Evolutionary conservation across 2,797 vertebrate genomes (phyloP), one percentile per base, ranked within the genome.

Genomic region (Oreochromis grahami): DNA sequence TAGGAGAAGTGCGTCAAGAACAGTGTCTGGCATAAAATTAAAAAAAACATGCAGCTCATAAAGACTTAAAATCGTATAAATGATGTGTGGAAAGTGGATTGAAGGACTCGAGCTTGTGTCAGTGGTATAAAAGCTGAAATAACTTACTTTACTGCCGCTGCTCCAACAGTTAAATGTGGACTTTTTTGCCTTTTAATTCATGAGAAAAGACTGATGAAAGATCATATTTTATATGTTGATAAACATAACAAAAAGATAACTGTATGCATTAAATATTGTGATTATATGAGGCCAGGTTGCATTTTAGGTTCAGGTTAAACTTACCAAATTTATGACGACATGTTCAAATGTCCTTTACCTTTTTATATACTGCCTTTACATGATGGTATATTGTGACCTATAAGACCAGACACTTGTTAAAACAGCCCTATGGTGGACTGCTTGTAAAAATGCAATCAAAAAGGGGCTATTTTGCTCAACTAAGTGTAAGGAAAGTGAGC

Each of bases 191-290:
- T 43, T 43, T 43, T 0, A 43, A 24, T 70, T 26, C 26, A 24
- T 4, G 0, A 70, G 65, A 26, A 26, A 24, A 14, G 38, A 70
- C 8, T 43, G 0, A 17, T 63, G 58, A 63, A 63, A 63, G 19
- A 63, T 8, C 19, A 38, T 38, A 36, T 36, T 63, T 63, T 36
- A 13, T 13, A 63, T 36, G 8, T 1, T 24, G 21, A 43, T 8
- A 24, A 70, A 41, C 12, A 41, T n/a, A 4, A 63, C 32, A 63
- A 38, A 63, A 36, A 8, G 13, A n/a, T n/a, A 63, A 63, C 10
- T 63, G 32, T n/a, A 63, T 63, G 11, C 6, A 63, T 63, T 38
- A 63, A 36, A 63, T 38, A 38, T 63, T n/a, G 32, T 38, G 12
- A 63, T 63, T 63, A 38, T 8, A 63, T 36, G 58, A 63, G 32